Evolutionary conservation across 2,888 invertebrate genomes (phyloP), one percentile per base, ranked within the genome.

Genomic region (Beris chalybata): DNA sequence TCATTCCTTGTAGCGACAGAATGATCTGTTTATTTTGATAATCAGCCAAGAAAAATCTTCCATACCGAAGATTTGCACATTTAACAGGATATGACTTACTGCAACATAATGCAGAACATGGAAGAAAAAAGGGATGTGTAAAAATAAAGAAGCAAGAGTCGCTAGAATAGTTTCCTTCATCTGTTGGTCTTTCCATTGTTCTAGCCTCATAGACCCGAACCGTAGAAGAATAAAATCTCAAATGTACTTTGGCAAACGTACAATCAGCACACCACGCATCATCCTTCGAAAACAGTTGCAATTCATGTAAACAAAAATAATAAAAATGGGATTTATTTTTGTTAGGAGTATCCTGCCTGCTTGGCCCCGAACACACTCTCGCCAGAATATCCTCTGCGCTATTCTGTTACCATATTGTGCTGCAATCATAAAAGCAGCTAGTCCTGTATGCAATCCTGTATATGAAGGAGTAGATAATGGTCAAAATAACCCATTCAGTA

Each of bases 271-370:
- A 58, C 58, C 45, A 58, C 43, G 45, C 44, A 58, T 58, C 22
- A 48, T n/a, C 13, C 15, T 5, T 48, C 31, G 48, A 50, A 31
- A 59, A 30, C 59, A 44, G 50, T 59, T 59, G 31, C 32, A 50
- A 15, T 22, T 59, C 59, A 59, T 59, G 59, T 59, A 59, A 59
- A 59, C 59, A 59, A 6, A 30, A 59, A 47, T 30, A 4, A 58
- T 58, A 45, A 58, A 58, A 58, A 58, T 22, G 22, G 58, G 58
- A 50, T 59, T 59, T 59, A 59, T 50, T 59, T 59, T 50, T 30
- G 50, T 59, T 59, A 32, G 13, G 31, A 48, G 48, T 48, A 48
- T 59, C 59, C 59, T 50, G 59, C 32, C 48, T 11, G 48, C 11
- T n/a, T 31, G 2, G 54, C 5, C 44, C 48, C 30, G 59, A 59